These are phyloP conservation scores for Myiotriccus ornatus DNA, from an alignment of 2,797 vertebrate species.

Conservation along the genomic window DNA sequence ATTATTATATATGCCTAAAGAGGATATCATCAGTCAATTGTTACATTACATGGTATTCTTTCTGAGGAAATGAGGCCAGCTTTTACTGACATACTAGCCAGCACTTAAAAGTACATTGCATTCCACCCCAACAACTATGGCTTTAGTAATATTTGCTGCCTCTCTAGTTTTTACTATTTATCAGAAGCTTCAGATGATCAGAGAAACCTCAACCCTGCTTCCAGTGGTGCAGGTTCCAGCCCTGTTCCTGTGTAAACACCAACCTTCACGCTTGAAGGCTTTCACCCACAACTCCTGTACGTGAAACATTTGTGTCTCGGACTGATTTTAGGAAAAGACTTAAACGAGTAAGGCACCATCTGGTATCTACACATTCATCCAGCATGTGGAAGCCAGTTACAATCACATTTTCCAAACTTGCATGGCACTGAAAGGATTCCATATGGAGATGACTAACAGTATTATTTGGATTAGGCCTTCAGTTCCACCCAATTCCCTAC, in stretches of 20 bases:
- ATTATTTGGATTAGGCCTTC: constrained; percentile 2
- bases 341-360: not conserved
- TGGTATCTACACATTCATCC: not conserved
- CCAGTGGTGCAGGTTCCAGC: not conserved
- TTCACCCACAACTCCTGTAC: not conserved
- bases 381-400: not conserved
- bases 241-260: not conserved
- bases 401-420: not conserved
- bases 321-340: not conserved
- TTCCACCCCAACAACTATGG: not conserved
- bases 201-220: not conserved
- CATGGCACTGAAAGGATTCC: not conserved
- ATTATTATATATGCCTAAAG: not conserved
- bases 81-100: not conserved
- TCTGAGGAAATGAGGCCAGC: not conserved
- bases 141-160: not conserved
- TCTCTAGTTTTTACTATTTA: not conserved
- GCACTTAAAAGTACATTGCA: not conserved
- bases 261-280: not conserved
- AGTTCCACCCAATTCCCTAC: not conserved
- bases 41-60: not conserved
- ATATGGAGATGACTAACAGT: not conserved
- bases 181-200: not conserved
- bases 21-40: not conserved
- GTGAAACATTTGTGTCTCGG: accelerated